These are phyloP conservation scores for Microcebus lehilahytsara DNA, from an alignment of 2,113 vertebrate species.

Conservation along the genomic window DNA sequence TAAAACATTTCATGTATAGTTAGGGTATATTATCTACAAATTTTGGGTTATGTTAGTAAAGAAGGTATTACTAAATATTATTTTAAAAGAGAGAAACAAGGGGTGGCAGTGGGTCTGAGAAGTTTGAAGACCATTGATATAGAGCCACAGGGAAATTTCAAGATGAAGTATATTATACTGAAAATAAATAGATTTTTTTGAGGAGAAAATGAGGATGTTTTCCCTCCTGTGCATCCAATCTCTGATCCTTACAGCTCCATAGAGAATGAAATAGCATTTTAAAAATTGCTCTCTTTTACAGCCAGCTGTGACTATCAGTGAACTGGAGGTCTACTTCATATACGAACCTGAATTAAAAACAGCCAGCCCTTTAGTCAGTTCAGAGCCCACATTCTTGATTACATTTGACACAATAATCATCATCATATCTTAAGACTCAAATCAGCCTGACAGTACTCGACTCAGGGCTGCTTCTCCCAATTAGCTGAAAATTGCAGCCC, in stretches of 20 bases:
- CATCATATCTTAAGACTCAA: constrained; percentile 81
- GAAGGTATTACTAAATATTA: neutral
- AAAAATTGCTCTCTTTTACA: constrained; percentile 64
- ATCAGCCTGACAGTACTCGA: constrained; percentile 81
- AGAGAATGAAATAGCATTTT: constrained; percentile 59
- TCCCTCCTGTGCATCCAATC: neutral
- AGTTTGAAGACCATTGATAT: neutral
- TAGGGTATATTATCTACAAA: neutral
- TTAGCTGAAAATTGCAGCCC: constrained; percentile 83
- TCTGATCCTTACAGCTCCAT: constrained; percentile 38
- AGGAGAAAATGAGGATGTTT: constrained; percentile 29
- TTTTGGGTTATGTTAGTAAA: constrained; percentile 15
- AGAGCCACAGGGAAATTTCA: constrained; percentile 7
- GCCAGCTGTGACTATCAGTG: constrained; percentile 73
- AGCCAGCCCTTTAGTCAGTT: constrained; percentile 77
- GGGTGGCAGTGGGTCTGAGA: neutral
- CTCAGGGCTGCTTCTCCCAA: constrained; percentile 81
- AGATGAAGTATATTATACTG: constrained; percentile 6
- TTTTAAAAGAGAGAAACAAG: neutral
- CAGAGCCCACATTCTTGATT: constrained; percentile 79
- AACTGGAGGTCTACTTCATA: constrained; percentile 71
- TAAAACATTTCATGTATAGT: neutral
- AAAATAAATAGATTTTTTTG: constrained; percentile 45
- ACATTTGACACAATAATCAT: constrained; percentile 85
- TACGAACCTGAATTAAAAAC: constrained; percentile 77